phyloP scores from a whole-genome alignment of 2,888 invertebrate genomes.

The Thelaira solivaga region DNA sequence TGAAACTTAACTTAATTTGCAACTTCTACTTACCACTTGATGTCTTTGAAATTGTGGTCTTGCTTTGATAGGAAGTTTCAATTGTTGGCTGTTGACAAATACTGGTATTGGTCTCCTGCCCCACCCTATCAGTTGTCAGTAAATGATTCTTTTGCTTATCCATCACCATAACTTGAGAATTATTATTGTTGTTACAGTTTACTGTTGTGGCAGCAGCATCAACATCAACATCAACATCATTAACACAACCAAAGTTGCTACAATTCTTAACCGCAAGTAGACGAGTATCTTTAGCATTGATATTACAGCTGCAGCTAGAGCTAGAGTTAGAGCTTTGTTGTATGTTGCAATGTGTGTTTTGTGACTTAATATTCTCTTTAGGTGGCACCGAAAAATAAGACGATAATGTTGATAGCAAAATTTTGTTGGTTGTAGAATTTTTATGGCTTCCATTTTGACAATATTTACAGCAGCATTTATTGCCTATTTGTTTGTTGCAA shows the following conservation, averaged over 20 bases:
- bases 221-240: conserved; percentile 2
- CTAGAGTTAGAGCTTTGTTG: neutral
- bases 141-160: conserved; percentile 30
- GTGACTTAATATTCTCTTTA: conserved; percentile 32
- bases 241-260: neutral
- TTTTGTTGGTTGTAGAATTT: conserved; percentile 33
- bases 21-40: conserved; percentile 67
- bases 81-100: conserved; percentile 45
- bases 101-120: conserved; percentile 52
- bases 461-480: conserved; percentile 53
- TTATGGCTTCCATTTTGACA: conserved; percentile 52
- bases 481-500: conserved; percentile 12
- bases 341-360: conserved; percentile 9
- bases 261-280: conserved; percentile 49
- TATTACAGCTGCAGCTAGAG: conserved; percentile 37
- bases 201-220: neutral
- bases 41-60: conserved; percentile 74
- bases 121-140: conserved; percentile 49
- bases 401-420: conserved; percentile 16
- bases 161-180: conserved; percentile 32
- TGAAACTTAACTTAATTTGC: neutral
- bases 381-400: neutral
- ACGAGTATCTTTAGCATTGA: conserved; percentile 43
- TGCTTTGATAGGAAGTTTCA: conserved; percentile 72
- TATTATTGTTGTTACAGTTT: conserved; percentile 6